phyloP scores from a whole-genome alignment of 2,797 vertebrate genomes.

The Neomorphus geoffroyi region DNA sequence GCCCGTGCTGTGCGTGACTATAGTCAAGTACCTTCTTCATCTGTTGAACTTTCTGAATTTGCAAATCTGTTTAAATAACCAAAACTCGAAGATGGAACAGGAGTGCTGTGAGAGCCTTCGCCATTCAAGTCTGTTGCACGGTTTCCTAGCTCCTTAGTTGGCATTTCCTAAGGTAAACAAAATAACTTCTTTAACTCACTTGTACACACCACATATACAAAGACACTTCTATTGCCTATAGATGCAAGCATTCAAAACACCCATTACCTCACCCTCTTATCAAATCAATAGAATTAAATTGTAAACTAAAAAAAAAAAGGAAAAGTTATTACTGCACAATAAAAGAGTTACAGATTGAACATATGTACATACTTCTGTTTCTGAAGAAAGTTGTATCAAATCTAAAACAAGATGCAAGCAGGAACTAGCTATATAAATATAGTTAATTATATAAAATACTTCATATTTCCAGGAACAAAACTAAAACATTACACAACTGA shows the following conservation, averaged over 20 bases:
- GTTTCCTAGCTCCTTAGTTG: constrained; percentile 93
- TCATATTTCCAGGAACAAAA: not conserved
- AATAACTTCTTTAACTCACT: not conserved
- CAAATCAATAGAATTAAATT: not conserved
- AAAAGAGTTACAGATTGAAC: not conserved
- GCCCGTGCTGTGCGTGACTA: not conserved
- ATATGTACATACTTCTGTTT: not conserved
- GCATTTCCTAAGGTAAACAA: constrained; percentile 86
- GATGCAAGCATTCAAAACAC: not conserved
- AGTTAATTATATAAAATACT: not conserved
- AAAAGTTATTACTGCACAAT: not conserved
- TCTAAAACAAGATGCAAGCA: not conserved
- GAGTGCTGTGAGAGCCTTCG: constrained; percentile 79
- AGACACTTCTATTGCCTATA: too few species aligned
- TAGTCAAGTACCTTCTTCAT: constrained; percentile 90
- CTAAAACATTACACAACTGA: not conserved
- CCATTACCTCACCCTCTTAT: not conserved
- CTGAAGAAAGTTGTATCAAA: not conserved
- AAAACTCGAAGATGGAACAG: constrained; percentile 70
- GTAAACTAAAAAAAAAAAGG: too few species aligned
- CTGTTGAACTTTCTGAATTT: constrained; percentile 96
- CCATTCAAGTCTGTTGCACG: constrained; percentile 78
- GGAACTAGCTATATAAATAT: not conserved
- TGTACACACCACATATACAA: not conserved
- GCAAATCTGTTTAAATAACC: constrained; percentile 87